Evolutionary conservation across 2,113 vertebrate species (phyloP), one percentile per base, ranked within the genome.

Genomic region (Madoqua kirkii): DNA sequence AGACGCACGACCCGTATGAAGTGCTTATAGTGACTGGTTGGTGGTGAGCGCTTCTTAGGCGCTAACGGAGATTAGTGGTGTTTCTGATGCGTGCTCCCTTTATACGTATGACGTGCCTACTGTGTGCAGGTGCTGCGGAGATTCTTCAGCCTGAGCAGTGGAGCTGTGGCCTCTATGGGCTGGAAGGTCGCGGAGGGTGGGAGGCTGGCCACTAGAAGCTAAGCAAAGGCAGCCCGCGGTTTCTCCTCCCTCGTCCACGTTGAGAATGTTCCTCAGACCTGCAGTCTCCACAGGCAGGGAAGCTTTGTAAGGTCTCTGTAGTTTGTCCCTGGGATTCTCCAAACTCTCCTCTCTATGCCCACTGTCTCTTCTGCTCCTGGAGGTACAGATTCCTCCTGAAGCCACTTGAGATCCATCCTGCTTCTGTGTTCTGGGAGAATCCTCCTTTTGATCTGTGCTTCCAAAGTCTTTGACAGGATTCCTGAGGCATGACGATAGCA

Each of bases 21-120:
- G 6, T 14, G 19, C 67, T 79, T n/a, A 7, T 0, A 29, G 52
- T 13, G 78, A 43, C 91, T 29, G 6, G 16, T 15, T 29, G 50
- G 54, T 17, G 14, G 29, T 21, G 33, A 84, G 21, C 25, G 19
- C 79, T 79, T 45, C 71, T 19, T 19, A 36, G 54, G 29, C 1
- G 12, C 27, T 43, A 13, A 9, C 0, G 4, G 31, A 87, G 62
- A 71, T 40, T 6, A 4, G 11, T 1, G 0, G 74, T 54, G 5
- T 45, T 60, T 60, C 60, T 71, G 31, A 5, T 2, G 14, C 11
- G 8, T 8, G 23, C 6, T 27, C 31, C 9, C 43, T 64, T 52
- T 57, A 36, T 27, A 10, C 52, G 54, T 36, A 17, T 33, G 43
- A 27, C 1, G 1, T 43, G n/a, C 7, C 54, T 13, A 11, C 45